phyloP scores from a whole-genome alignment of 2,888 invertebrate species.

The Tetranychus piercei region DNA sequence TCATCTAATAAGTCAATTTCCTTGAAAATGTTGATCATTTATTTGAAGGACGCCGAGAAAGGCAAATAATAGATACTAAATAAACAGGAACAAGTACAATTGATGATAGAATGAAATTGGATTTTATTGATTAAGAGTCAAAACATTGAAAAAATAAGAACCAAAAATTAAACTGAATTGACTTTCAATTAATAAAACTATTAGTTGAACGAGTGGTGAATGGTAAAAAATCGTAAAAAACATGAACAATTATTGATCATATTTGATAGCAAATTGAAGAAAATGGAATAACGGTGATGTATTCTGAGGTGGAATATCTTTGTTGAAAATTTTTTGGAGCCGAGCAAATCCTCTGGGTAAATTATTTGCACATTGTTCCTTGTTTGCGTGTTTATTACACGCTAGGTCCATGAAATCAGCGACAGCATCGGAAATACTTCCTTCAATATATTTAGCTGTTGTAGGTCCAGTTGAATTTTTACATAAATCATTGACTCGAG shows the following conservation, averaged over 20 bases:
- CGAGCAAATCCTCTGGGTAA: neutral
- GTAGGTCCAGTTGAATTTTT: neutral
- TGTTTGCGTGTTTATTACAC: neutral
- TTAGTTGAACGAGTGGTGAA: too few relatives aligned
- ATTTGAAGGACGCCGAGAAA: too few relatives aligned
- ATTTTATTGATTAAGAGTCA: too few relatives aligned
- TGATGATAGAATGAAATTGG: too few relatives aligned
- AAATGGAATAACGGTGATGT: conserved; percentile 9
- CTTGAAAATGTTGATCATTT: too few relatives aligned
- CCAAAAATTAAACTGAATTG: too few relatives aligned
- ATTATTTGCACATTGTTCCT: conserved; percentile 4
- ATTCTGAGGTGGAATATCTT: conserved; percentile 5
- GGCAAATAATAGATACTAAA: too few relatives aligned
- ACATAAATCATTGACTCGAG: conserved; percentile 10
- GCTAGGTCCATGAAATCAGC: conserved; percentile 11
- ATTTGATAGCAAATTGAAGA: conserved; percentile 7
- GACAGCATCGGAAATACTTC: conserved; percentile 7
- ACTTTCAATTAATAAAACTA: too few relatives aligned
- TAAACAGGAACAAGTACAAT: too few relatives aligned
- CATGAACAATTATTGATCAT: conserved; percentile 7
- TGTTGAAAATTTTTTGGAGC: neutral
- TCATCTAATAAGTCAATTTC: too few relatives aligned
- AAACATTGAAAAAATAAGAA: too few relatives aligned
- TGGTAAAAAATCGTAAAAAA: neutral
- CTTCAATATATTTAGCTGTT: conserved; percentile 12